These are phyloP conservation scores for Chelonus formosanus DNA, from an alignment of 2,888 invertebrate genomes.

Conservation along the genomic window DNA sequence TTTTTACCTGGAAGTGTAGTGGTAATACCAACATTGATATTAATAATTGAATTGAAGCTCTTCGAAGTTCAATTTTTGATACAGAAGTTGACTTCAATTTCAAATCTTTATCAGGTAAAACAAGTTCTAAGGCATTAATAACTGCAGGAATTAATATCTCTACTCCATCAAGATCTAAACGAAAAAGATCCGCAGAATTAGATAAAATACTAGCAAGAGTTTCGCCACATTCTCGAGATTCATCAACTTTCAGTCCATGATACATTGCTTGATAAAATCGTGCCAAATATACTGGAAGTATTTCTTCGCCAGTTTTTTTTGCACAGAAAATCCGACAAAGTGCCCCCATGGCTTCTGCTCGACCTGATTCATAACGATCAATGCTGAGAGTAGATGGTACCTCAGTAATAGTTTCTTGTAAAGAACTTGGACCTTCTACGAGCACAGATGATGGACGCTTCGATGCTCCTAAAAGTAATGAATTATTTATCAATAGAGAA, in stretches of 20 bases:
- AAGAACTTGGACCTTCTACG: conserved; percentile 73
- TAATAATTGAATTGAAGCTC: conserved; percentile 90
- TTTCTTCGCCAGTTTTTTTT: conserved; percentile 93
- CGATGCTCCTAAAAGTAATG: conserved; percentile 63
- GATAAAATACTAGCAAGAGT: conserved; percentile 88
- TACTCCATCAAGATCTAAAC: conserved; percentile 91
- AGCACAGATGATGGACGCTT: conserved; percentile 75
- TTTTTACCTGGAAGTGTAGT: conserved; percentile 80
- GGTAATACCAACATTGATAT: conserved; percentile 92
- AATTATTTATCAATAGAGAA: conserved; percentile 24
- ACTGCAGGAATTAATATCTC: conserved; percentile 90
- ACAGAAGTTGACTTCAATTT: conserved; percentile 76
- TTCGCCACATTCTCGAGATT: conserved; percentile 73
- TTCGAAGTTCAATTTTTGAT: conserved; percentile 82
- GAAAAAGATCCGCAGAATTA: conserved; percentile 87
- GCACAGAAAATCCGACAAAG: conserved; percentile 95
- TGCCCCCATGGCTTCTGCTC: conserved; percentile 94
- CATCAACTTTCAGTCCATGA: conserved; percentile 80
- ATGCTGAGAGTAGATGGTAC: conserved; percentile 77
- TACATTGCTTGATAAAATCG: conserved; percentile 92
- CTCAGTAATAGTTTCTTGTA: conserved; percentile 72
- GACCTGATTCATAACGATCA: conserved; percentile 82
- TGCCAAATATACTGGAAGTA: conserved; percentile 91
- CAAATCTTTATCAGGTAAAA: conserved; percentile 86
- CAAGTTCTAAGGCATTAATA: conserved; percentile 88